Evolutionary conservation across 92 coral and sea anemone genomes (phyloP).

Genomic region (Palythoa grandis): DNA sequence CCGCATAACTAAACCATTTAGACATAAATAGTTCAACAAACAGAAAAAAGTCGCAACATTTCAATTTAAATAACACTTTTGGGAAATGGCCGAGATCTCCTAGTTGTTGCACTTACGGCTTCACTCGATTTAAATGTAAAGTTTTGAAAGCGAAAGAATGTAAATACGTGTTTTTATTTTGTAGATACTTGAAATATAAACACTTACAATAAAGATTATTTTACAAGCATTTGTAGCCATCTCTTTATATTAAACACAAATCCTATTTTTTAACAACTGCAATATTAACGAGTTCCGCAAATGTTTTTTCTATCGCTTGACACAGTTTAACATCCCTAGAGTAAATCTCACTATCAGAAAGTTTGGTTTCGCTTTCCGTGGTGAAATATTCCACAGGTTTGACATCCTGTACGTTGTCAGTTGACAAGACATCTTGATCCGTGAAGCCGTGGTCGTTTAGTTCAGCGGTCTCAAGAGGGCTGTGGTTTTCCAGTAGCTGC

Average conservation of each 20-base stretch:
- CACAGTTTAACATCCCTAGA: constrained; percentile 75
- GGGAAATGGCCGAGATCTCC: too few relatives aligned
- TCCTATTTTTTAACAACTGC: constrained; percentile 70
- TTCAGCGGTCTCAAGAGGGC: constrained; percentile 50
- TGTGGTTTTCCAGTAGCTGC: constrained; percentile 54
- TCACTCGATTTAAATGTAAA: neutral
- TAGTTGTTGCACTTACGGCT: too few relatives aligned
- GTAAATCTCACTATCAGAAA: constrained; percentile 38
- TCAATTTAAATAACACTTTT: too few relatives aligned
- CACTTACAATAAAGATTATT: constrained; percentile 8
- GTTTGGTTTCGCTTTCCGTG: constrained; percentile 31
- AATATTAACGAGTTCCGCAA: constrained; percentile 72
- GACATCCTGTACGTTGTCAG: constrained; percentile 25
- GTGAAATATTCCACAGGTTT: constrained; percentile 31
- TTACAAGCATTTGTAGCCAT: neutral
- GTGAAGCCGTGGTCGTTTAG: constrained; percentile 77
- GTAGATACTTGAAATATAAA: constrained; percentile 6
- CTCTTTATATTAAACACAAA: neutral
- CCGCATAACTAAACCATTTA: too few relatives aligned
- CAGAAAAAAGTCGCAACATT: too few relatives aligned
- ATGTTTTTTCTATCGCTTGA: constrained; percentile 79
- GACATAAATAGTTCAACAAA: too few relatives aligned
- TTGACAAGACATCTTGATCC: constrained; percentile 52
- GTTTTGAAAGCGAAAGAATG: neutral
- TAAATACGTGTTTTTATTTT: constrained; percentile 6